Conservation (phyloP, 2,113 vertebrate species). For the Dryoscopus gambensis region DNA sequence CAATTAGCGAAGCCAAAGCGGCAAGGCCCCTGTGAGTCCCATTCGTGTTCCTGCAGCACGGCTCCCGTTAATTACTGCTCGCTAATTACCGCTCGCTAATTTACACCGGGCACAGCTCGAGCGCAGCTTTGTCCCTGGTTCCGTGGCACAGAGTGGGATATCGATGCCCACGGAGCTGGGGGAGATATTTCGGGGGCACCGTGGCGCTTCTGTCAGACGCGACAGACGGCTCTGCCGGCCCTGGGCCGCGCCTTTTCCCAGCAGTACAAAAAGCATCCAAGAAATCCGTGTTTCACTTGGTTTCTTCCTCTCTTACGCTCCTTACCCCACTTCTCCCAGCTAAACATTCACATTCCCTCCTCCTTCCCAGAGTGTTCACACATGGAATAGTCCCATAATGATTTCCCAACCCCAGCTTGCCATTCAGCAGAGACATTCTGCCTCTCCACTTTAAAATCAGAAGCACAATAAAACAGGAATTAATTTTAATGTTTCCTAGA, state of each 20-base stretch:
- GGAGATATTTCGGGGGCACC: not conserved
- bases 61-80: not conserved
- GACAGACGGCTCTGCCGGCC: not conserved
- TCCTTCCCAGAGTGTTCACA: not conserved
- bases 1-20: not conserved
- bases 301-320: not conserved
- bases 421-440: not conserved
- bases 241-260: not conserved
- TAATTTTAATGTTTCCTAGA: not conserved
- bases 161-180: not conserved
- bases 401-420: not conserved
- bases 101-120: not conserved
- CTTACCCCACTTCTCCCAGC: not conserved
- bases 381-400: not conserved
- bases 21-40: too few species aligned
- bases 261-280: not conserved
- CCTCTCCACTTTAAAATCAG: not conserved
- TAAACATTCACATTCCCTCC: not conserved
- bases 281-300: not conserved
- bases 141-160: not conserved
- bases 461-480: not conserved
- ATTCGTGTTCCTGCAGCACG: not conserved
- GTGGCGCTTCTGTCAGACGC: not conserved
- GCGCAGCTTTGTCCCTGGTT: not conserved
- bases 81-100: too few species aligned